Base-by-base conservation (phyloP, 2,888 invertebrate genomes). In the Melinaea menophilus region DNA sequence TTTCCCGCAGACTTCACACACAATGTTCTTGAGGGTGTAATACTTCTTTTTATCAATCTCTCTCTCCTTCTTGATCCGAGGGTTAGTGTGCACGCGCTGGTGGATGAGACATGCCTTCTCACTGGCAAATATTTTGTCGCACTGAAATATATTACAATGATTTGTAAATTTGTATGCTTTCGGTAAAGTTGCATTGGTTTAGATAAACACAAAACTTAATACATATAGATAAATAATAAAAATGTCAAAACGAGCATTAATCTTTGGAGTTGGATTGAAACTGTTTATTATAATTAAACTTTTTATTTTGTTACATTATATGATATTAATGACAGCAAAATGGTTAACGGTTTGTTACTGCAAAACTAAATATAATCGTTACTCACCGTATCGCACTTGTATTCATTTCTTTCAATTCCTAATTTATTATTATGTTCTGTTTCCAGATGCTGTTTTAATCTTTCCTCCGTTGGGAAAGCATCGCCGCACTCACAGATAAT, bases 401-500 rank as follows among this genome's bases (percentile, higher is more conserved):
- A 76, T 66, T 76, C 76, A 64, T 70, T 70, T 65, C 71, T 74
- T 61, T 81, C 80, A n/a, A 79, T 73, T 37, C 41, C 41, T 1
- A 46, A 12, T 75, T 79, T 82, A 2, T 71, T 69, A 5, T 77
- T 75, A 48, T 86, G 86, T 54, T 82, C 83, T 51, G 64, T 74
- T 31, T 82, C 82, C 63, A 85, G 71, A 72, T 86, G 86, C 0
- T 59, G 65, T 64, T 75, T 80, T 59, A 86, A 65, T 2, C 75
- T 78, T 22, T 84, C 82, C 60, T 85, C 85, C 0, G 79, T 78
- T 0, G 84, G 80, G 75, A 85, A 86, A 22, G 80, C 84, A 68
- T 84, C 81, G 0, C 85, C 86, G 54, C 86, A 86, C 67, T 85
- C 84, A 82, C 85, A 85, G 83, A 86, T 84, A 78, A 85, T 84